A percentile compares a stretch with the other conserved stretches of the same genome.
These are phyloP conservation scores for Macquaria ambigua DNA, from an alignment of 2,113 vertebrate species.

Conservation along the genomic window DNA sequence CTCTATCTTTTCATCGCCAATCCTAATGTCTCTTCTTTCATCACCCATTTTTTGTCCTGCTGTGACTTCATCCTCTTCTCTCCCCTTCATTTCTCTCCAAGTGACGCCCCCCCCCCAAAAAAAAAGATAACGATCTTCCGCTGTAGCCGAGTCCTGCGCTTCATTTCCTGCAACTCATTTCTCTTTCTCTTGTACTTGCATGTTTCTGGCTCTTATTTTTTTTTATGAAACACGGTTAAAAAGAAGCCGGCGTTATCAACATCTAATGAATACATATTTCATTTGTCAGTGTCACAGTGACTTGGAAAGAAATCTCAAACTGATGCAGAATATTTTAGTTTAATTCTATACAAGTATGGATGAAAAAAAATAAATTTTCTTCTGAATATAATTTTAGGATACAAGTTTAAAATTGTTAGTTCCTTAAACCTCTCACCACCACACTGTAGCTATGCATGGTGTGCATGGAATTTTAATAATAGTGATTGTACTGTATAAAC, in stretches of 20 bases:
- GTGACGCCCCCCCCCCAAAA: too few relatives aligned
- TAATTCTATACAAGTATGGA: neutral
- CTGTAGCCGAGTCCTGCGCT: constrained; percentile 18
- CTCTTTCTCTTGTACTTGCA: constrained; percentile 44
- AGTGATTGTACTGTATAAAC: too few relatives aligned
- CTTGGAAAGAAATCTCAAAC: neutral
- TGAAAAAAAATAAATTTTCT: neutral
- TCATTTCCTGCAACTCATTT: constrained; percentile 65
- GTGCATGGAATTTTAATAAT: too few relatives aligned
- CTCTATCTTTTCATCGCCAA: constrained; percentile 56
- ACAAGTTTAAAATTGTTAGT: neutral
- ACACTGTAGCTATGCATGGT: too few relatives aligned
- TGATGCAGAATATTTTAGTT: constrained; percentile 9
- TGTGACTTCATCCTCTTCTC: constrained; percentile 63
- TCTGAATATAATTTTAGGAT: neutral
- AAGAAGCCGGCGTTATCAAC: constrained; percentile 22
- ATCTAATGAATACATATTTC: constrained; percentile 33
- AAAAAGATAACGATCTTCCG: constrained; percentile 67
- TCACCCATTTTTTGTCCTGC: constrained; percentile 45
- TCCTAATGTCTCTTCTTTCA: constrained; percentile 65
- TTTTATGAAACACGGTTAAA: constrained; percentile 41
- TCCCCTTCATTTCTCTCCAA: constrained; percentile 53
- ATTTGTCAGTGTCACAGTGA: constrained; percentile 11
- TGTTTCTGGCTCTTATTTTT: constrained; percentile 29
- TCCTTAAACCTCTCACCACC: too few relatives aligned